Conservation (phyloP, 2,797 vertebrate genomes). For the Heterohyrax brucei region DNA sequence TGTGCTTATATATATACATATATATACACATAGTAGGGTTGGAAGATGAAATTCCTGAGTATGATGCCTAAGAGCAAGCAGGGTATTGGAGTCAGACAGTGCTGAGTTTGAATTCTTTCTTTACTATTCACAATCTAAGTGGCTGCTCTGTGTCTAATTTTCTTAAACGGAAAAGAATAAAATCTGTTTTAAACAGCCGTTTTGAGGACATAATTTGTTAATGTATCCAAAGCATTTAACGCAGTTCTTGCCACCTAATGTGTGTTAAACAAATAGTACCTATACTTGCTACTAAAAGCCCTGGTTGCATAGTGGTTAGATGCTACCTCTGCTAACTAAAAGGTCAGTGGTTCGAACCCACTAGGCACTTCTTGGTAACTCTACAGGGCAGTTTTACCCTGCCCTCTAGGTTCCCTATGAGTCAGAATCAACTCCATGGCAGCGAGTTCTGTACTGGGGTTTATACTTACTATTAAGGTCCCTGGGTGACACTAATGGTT, state of each 20-base stretch:
- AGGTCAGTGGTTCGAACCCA: too few species aligned
- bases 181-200: not conserved
- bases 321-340: too few species aligned
- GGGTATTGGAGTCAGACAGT: not conserved
- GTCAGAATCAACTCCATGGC: too few species aligned
- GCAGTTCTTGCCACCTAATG: not conserved
- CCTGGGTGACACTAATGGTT: not conserved
- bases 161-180: constrained; percentile 1
- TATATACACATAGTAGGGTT: not conserved
- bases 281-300: not conserved
- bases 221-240: not conserved
- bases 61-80: not conserved
- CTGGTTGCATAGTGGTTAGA: not conserved
- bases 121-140: not conserved
- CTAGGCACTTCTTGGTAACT: too few species aligned
- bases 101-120: not conserved
- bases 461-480: not conserved
- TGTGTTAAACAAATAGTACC: not conserved
- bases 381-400: too few species aligned
- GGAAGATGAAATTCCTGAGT: not conserved
- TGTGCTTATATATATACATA: too few species aligned
- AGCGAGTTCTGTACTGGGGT: too few species aligned
- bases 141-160: not conserved
- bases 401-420: too few species aligned
- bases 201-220: not conserved